A percentile compares a stretch with the other conserved stretches of the same genome.
Evolutionary conservation across 2,888 invertebrate genomes (phyloP).

Genomic region (Cryptosula pallasiana): DNA sequence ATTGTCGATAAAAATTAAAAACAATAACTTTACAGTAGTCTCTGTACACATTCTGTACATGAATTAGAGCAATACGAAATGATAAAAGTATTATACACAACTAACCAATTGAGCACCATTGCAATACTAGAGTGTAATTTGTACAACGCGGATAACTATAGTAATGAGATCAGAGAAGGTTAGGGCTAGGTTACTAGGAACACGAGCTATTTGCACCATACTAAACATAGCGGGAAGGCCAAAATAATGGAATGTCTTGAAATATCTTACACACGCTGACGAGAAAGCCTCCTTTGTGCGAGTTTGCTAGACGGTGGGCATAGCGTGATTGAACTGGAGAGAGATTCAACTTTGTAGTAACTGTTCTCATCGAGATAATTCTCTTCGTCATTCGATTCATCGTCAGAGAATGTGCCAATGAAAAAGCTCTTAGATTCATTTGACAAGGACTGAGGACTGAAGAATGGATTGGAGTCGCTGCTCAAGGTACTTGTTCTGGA

Average conservation of each 20-base stretch:
- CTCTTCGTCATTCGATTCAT: neutral
- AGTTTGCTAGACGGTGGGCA: conserved; percentile 8
- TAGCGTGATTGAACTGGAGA: neutral
- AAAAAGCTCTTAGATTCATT: neutral
- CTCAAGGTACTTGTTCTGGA: conserved; percentile 25
- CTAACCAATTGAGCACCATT: conserved; percentile 7
- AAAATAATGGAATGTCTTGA: neutral
- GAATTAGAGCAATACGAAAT: too few species aligned
- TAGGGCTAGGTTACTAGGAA: too few species aligned
- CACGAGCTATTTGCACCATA: too few species aligned
- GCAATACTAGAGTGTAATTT: too few species aligned
- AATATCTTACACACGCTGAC: neutral
- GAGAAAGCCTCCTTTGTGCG: conserved; percentile 1
- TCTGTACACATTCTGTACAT: too few species aligned
- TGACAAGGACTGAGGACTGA: neutral
- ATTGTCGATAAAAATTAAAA: neutral
- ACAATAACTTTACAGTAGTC: too few species aligned
- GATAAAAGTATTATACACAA: too few species aligned
- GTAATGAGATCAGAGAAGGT: too few species aligned
- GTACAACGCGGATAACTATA: too few species aligned
- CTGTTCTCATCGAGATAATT: neutral
- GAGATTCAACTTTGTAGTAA: neutral
- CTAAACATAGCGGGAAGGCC: too few species aligned
- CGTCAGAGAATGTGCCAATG: conserved; percentile 12
- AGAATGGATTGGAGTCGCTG: neutral